Evolutionary conservation across 2,113 vertebrate species (phyloP).

Genomic region (Vimba vimba): DNA sequence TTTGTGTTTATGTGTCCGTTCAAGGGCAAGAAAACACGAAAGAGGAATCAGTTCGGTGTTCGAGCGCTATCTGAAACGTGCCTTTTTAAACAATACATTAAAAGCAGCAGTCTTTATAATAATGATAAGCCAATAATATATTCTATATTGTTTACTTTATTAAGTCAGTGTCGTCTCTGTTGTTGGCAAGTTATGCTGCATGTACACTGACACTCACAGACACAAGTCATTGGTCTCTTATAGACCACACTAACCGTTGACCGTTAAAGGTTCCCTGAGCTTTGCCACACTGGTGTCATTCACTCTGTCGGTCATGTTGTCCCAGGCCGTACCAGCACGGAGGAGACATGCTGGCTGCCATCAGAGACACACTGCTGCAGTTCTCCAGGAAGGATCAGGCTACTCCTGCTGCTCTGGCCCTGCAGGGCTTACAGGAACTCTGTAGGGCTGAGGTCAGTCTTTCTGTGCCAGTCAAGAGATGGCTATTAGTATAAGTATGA

Average conservation of each 20-base stretch:
- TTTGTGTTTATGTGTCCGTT: no score
- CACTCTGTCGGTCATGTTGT: neutral
- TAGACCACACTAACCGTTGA: neutral
- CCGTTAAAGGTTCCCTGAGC: neutral
- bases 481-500: neutral
- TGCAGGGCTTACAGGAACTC: conserved; percentile 90
- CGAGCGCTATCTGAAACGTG: no score
- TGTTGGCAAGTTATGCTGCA: neutral
- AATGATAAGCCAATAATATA: neutral
- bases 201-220: neutral
- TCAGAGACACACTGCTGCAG: conserved; percentile 84
- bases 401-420: conserved; percentile 84
- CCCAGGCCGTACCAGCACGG: conserved; percentile 93
- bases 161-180: neutral
- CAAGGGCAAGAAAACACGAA: no score
- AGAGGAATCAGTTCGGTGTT: no score
- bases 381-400: conserved; percentile 86
- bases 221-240: neutral
- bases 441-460: conserved; percentile 88
- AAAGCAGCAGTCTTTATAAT: neutral
- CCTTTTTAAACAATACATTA: neutral
- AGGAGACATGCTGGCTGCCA: conserved; percentile 93
- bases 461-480: neutral
- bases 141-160: neutral
- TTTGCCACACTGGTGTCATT: neutral